phyloP scores from a whole-genome alignment of 2,888 invertebrate species.

The Amphipyra tragopoginis region DNA sequence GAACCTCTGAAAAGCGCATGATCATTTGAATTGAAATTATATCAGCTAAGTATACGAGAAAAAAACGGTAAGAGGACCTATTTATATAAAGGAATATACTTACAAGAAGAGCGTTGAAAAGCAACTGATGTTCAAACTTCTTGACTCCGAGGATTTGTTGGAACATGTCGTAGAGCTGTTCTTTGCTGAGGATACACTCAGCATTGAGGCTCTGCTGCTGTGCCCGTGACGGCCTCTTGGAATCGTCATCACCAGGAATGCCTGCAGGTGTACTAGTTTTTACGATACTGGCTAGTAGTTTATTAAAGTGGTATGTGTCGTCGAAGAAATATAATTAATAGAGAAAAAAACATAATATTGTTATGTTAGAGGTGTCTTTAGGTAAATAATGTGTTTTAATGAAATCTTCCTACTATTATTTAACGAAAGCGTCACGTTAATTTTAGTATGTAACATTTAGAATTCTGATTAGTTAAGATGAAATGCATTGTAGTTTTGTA shows the following conservation, averaged over 20 bases:
- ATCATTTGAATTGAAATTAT: too few relatives aligned
- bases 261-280: conserved; percentile 67
- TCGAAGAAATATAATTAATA: conserved; percentile 1
- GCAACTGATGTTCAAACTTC: conserved; percentile 99
- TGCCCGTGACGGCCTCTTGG: conserved; percentile 95
- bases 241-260: conserved; percentile 95
- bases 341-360: not conserved
- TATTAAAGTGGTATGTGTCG: not conserved
- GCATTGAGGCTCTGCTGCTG: conserved; percentile 97
- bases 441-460: too few relatives aligned
- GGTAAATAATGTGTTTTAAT: not conserved
- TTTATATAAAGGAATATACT: conserved; percentile 38
- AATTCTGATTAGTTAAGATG: too few relatives aligned
- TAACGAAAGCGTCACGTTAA: too few relatives aligned
- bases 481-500: not conserved
- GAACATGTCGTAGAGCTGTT: conserved; percentile 99
- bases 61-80: too few relatives aligned
- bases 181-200: conserved; percentile 98
- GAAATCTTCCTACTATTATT: not conserved
- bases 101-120: conserved; percentile 97
- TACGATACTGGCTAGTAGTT: conserved; percentile 11
- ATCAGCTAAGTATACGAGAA: too few relatives aligned
- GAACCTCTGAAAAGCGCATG: too few relatives aligned
- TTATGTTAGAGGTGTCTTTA: not conserved
- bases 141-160: conserved; percentile 99